Base-by-base conservation (phyloP, 2,888 invertebrate species). In the Atethmia centrago region DNA sequence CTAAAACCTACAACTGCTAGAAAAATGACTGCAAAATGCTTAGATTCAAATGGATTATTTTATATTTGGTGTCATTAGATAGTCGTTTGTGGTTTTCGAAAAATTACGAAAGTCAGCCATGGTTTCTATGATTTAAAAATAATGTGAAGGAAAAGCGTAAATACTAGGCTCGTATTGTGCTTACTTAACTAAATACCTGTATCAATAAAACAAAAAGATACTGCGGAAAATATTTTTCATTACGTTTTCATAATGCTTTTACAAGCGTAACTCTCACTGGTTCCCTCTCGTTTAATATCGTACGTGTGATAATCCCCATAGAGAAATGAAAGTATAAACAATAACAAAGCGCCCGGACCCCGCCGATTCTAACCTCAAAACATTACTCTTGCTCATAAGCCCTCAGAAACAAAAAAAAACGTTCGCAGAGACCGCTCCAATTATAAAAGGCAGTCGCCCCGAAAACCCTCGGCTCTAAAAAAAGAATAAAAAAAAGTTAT, bases 361-460 rank as follows among this genome's bases (percentile, higher is more conserved):
- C 79, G 87, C 91, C 91, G 88, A 91, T 91, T 90, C 90, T 90
- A 92, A 92, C 94, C 93, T 93, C 92, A 93, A 91, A 92, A 94
- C 94, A 93, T 94, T 93, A 95, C 92, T 94, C 94, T 93, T 91
- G 81, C 85, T 87, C 90, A 89, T 92, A 92, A 92, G 89, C 93
- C 90, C 87, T 88, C 87, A 90, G 89, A 90, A 90, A 90, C 88
- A 90, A 63, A 90, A 90, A 89, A 91, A 90, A 90, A 86, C 84
- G 83, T 87, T 87, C 88, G 88, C 90, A 90, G 90, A 90, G 91
- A 90, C 91, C 92, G 91, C 83, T 90, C 94, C 95, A 95, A 95
- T 95, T 94, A 95, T 92, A 95, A 95, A 95, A 95, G 94, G 94
- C 93, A 92, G 88, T 88, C 89, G 88, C 91, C 92, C 92, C 90